phyloP scores from a whole-genome alignment of 2,888 invertebrate genomes.

The Drosophila koepferae region DNA sequence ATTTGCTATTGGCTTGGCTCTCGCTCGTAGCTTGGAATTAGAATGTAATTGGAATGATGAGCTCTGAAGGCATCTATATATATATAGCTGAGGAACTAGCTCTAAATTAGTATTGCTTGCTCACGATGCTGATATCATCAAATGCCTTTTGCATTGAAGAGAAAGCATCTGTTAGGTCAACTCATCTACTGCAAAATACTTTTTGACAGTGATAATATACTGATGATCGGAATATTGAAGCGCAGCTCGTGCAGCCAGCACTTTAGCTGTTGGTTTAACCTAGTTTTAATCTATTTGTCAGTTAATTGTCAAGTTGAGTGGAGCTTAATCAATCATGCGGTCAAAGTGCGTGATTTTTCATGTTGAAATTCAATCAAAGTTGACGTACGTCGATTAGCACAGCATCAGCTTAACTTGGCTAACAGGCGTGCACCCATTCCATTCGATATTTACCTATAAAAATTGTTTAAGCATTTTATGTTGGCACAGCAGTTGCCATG shows the following conservation, averaged over 20 bases:
- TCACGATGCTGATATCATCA: too few species aligned
- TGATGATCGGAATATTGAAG: neutral
- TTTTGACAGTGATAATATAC: neutral
- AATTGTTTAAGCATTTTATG: constrained; percentile 81
- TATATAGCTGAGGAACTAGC: too few species aligned
- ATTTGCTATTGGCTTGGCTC: too few species aligned
- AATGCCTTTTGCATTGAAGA: too few species aligned
- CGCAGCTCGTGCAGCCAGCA: too few species aligned
- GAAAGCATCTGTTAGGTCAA: too few species aligned
- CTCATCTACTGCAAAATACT: too few species aligned
- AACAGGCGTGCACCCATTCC: neutral
- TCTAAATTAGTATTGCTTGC: too few species aligned
- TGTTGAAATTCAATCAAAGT: constrained; percentile 69
- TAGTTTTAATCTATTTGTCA: constrained; percentile 20
- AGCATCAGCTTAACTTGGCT: constrained; percentile 36
- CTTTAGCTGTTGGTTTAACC: constrained; percentile 15
- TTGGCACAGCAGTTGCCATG: constrained; percentile 74
- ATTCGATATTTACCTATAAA: constrained; percentile 63
- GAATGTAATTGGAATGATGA: too few species aligned
- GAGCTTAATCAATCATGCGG: constrained; percentile 54
- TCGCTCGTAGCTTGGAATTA: too few species aligned
- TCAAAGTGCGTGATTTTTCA: constrained; percentile 39
- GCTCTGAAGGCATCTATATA: too few species aligned
- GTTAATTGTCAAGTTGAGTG: constrained; percentile 39
- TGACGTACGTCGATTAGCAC: constrained; percentile 71